Percentiles rank a stretch among this genome's conserved stretches.
phyloP scores from a whole-genome alignment of 1,140 invertebrate species.

The Formica selysi region DNA sequence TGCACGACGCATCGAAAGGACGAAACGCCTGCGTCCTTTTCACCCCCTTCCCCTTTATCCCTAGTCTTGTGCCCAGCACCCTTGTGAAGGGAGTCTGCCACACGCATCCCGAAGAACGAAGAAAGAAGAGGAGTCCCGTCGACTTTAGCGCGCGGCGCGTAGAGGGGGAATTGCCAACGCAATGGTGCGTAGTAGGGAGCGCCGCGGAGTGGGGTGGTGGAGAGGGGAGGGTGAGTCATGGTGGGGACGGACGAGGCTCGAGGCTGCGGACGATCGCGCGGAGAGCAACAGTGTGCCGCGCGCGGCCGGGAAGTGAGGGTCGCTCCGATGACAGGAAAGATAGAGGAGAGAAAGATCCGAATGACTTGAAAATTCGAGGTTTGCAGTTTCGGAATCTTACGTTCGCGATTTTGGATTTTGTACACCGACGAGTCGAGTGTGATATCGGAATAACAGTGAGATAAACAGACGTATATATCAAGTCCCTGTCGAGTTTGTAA shows the following conservation, averaged over 20 bases:
- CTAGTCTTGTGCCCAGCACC: constrained; percentile 55
- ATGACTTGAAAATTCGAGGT: background rate
- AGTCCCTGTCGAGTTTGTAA: background rate
- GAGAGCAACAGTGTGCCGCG: constrained; percentile 85
- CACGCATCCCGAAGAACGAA: constrained; percentile 62
- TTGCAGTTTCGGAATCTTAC: background rate
- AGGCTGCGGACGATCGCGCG: constrained; percentile 67
- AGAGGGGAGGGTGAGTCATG: constrained; percentile 26
- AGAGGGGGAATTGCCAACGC: constrained; percentile 21
- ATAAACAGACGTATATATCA: background rate
- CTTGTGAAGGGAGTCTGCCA: constrained; percentile 66
- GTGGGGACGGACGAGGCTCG: constrained; percentile 51
- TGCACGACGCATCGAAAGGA: background rate
- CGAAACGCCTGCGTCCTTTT: constrained; percentile 28
- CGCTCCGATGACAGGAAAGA: background rate
- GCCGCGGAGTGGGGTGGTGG: constrained; percentile 6
- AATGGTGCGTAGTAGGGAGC: constrained; percentile 12
- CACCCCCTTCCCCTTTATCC: background rate
- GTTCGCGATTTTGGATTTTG: background rate
- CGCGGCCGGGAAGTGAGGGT: constrained; percentile 76
- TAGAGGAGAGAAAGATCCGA: background rate
- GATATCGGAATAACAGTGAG: background rate
- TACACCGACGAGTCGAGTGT: background rate
- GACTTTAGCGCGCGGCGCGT: background rate
- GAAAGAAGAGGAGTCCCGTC: constrained; percentile 5